Base-by-base conservation (phyloP, 2,888 invertebrate genomes). In the Adelphocoris suturalis region DNA sequence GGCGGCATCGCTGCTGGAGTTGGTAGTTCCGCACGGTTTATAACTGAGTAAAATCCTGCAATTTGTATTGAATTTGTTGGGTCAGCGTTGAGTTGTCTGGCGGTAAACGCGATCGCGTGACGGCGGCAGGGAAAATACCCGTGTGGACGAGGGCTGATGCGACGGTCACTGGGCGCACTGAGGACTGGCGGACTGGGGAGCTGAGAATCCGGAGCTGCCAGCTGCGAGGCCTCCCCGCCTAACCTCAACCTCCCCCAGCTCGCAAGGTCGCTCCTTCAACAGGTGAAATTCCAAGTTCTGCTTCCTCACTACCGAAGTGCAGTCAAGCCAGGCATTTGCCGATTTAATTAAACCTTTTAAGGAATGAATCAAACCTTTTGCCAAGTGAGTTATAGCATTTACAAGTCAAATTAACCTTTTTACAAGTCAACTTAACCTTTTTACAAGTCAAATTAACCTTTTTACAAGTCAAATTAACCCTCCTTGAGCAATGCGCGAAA, bases 241-340 rank as follows among this genome's bases (percentile, higher is more conserved):
- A 37, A 37, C 37, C 37, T n/a, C 47, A n/a, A 13, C 27, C 47
- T 82, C n/a, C 23, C n/a, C 19, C 82, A 4, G 27, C 9, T 1
- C 68, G 23, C 68, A 68, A 68, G 68, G 68, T 68, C 68, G 23
- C 68, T 12, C 9, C 68, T 37, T 68, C 68, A 68, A 68, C 68
- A 68, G 23, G 68, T 68, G 68, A 23, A 68, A 23, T 23, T 23
- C 68, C 68, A 23, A 12, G 68, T 23, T 61, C 19, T 19, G 61
- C n/a, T n/a, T n/a, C n/a, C n/a, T n/a, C n/a, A n/a, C n/a, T n/a
- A 16, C 16, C 55, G 13, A 4, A 4, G 13, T 55, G n/a, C n/a
- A n/a, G n/a, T n/a, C n/a, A n/a, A n/a, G n/a, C n/a, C n/a, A n/a
- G n/a, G n/a, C n/a, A n/a, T n/a, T n/a, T n/a, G n/a, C n/a, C n/a